phyloP scores from a whole-genome alignment of 2,113 vertebrate genomes.

The Phoenicopterus ruber region DNA sequence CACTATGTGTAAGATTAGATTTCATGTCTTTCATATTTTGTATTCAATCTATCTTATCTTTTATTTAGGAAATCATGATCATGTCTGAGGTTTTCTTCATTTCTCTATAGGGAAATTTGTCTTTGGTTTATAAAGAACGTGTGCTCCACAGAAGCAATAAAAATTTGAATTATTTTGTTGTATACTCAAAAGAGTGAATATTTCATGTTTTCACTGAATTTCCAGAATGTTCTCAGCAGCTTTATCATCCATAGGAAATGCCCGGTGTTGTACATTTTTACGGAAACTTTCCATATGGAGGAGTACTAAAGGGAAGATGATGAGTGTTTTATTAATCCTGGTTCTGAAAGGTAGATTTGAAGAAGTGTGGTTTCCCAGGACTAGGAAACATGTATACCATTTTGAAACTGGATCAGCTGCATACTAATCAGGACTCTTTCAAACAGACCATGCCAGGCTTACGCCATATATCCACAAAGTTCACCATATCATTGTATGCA shows the following conservation, averaged over 20 bases:
- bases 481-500: background rate
- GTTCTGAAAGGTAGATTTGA: background rate
- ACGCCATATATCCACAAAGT: background rate
- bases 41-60: background rate
- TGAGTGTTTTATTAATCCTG: background rate
- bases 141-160: background rate
- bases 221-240: background rate
- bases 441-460: background rate
- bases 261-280: background rate
- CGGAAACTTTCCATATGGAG: background rate
- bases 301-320: background rate
- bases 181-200: background rate
- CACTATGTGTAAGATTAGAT: background rate
- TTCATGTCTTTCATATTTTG: background rate
- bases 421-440: background rate
- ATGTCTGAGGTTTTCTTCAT: background rate
- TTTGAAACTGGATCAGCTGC: background rate
- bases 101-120: background rate
- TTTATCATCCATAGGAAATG: background rate
- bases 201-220: background rate
- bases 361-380: background rate
- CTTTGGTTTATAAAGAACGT: background rate
- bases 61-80: background rate
- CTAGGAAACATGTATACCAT: background rate
- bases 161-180: constrained; percentile 8